Evolutionary conservation across 2,797 vertebrate species (phyloP).

Genomic region (Coregonus suidteri): DNA sequence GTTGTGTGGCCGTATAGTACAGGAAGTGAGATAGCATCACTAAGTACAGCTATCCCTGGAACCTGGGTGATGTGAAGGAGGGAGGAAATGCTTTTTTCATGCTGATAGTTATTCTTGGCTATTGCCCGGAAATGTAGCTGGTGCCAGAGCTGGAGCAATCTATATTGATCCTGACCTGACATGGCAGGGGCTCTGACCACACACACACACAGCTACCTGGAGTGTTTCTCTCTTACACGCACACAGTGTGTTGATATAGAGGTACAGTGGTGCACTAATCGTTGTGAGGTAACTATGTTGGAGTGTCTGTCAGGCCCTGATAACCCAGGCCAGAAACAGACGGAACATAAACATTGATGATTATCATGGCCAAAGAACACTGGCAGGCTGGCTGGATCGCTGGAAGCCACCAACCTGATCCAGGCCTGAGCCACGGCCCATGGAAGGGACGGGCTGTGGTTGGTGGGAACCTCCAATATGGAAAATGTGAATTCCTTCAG

Average conservation of each 20-base stretch:
- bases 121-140: slow-evolving; percentile 43
- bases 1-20: neutral
- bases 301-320: slow-evolving; percentile 8
- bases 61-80: slow-evolving; percentile 29
- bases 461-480: slow-evolving; percentile 38
- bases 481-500: slow-evolving; percentile 34
- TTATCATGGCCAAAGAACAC: slow-evolving; percentile 26
- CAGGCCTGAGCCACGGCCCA: neutral
- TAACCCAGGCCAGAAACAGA: slow-evolving; percentile 40
- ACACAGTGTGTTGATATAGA: neutral
- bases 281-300: neutral
- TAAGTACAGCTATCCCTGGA: slow-evolving; percentile 8
- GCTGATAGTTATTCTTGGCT: slow-evolving; percentile 47
- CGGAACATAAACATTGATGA: slow-evolving; percentile 46
- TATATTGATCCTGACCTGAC: neutral
- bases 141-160: slow-evolving; percentile 25
- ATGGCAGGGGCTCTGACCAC: neutral
- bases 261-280: neutral
- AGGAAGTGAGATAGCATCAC: neutral
- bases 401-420: neutral
- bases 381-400: neutral
- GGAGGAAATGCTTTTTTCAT: slow-evolving; percentile 34
- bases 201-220: neutral
- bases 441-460: neutral
- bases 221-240: neutral